Conservation (phyloP, 2,888 invertebrate genomes). For the Doris montereyensis region DNA sequence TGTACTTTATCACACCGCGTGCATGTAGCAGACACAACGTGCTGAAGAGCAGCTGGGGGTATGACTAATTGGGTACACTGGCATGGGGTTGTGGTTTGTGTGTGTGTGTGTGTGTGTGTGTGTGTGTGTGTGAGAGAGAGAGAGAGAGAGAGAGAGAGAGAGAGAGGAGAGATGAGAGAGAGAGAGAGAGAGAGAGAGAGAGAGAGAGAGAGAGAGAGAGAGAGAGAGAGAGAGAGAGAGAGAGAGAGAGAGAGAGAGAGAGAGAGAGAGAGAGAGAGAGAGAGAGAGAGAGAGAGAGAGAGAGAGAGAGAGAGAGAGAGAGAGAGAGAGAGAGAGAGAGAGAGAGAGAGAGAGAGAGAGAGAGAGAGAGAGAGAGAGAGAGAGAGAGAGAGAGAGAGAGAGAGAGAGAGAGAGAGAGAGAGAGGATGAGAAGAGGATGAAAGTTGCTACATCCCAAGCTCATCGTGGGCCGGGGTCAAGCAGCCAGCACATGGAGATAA, state of each 20-base stretch:
- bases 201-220: not conserved
- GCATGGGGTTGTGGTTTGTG: too few relatives aligned
- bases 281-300: slow-evolving; percentile 28
- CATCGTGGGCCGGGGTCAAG: too few relatives aligned
- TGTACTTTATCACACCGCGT: too few relatives aligned
- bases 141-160: not conserved
- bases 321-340: slow-evolving; percentile 32
- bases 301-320: slow-evolving; percentile 31
- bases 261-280: slow-evolving; percentile 30
- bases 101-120: too few relatives aligned
- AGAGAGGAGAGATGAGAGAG: not conserved
- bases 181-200: not conserved
- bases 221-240: not conserved
- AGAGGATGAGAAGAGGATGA: slow-evolving; percentile 3
- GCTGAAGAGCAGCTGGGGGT: too few relatives aligned
- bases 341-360: slow-evolving; percentile 36
- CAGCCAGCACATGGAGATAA: too few relatives aligned
- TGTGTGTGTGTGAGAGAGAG: not conserved
- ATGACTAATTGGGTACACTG: too few relatives aligned
- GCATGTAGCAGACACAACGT: too few relatives aligned
- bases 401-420: slow-evolving; percentile 32
- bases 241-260: not conserved
- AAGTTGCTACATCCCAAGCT: slow-evolving; percentile 8
- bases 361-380: slow-evolving; percentile 27
- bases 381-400: slow-evolving; percentile 38